Conservation (phyloP, 2,888 invertebrate genomes). For the Amblyteles armatorius region DNA sequence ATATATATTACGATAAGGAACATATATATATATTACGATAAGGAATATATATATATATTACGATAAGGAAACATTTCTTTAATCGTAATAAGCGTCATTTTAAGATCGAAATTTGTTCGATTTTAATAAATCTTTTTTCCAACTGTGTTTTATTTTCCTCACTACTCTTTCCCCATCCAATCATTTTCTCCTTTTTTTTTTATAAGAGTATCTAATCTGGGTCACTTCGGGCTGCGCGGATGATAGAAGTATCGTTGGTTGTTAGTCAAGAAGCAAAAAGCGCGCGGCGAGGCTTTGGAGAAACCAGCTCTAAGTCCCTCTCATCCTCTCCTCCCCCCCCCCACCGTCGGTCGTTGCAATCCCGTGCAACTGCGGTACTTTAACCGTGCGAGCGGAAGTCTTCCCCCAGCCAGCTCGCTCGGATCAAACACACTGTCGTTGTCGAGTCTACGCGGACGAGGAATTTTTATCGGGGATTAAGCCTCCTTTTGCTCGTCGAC, state of each 20-base stretch:
- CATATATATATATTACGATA: no score
- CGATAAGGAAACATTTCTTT: no score
- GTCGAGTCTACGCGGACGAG: constrained; percentile 36
- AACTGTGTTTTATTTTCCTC: no score
- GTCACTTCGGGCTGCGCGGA: not conserved
- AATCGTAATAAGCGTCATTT: no score
- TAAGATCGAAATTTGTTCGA: no score
- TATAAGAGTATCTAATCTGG: not conserved
- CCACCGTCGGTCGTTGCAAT: constrained; percentile 20
- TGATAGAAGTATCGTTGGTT: not conserved
- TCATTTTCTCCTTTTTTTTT: not conserved
- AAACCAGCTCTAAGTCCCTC: constrained; percentile 36
- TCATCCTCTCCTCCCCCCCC: constrained; percentile 27
- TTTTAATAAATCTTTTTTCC: no score
- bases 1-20: no score
- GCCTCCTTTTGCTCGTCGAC: constrained; percentile 4
- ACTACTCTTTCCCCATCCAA: no score
- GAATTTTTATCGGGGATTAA: constrained; percentile 64
- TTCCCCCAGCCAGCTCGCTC: constrained; percentile 26
- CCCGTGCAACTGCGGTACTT: constrained; percentile 35
- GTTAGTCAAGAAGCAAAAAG: constrained; percentile 17
- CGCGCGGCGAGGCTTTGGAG: constrained; percentile 15
- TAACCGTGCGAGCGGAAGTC: constrained; percentile 43
- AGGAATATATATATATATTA: no score
- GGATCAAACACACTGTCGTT: constrained; percentile 47